phyloP scores from a whole-genome alignment of 2,888 invertebrate species.

The Leistus spinibarbis region DNA sequence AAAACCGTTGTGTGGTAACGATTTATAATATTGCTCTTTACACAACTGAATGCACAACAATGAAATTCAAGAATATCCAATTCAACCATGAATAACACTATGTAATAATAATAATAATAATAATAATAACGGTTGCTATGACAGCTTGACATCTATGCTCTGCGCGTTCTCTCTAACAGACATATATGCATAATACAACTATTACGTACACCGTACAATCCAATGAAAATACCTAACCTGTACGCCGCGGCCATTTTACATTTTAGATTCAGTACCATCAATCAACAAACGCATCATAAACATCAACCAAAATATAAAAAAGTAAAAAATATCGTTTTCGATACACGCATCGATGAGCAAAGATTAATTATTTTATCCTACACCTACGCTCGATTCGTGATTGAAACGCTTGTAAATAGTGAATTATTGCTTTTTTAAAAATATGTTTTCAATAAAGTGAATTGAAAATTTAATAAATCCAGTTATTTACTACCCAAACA shows the following conservation, averaged over 20 bases:
- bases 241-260: not conserved
- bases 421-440: not conserved
- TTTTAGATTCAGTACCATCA: not conserved
- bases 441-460: not conserved
- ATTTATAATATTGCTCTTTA: not conserved
- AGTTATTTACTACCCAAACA: not conserved
- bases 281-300: not conserved
- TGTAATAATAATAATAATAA: too few relatives aligned
- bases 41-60: slow-evolving; percentile 32
- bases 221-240: not conserved
- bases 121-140: slow-evolving; percentile 32
- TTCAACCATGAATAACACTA: slow-evolving; percentile 29
- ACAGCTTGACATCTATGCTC: slow-evolving; percentile 29
- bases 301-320: not conserved
- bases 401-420: not conserved
- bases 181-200: slow-evolving; percentile 31
- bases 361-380: not conserved
- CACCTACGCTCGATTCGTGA: not conserved
- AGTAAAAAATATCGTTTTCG: not conserved
- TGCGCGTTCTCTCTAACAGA: slow-evolving; percentile 26
- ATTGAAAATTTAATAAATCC: not conserved
- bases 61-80: slow-evolving; percentile 18
- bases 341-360: not conserved
- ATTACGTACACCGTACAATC: slow-evolving; percentile 23
- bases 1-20: not conserved